Percentiles rank a stretch among this genome's conserved stretches.
These are phyloP conservation scores for Amphiprion clarkii DNA, from an alignment of 2,797 vertebrate species.

Conservation along the genomic window DNA sequence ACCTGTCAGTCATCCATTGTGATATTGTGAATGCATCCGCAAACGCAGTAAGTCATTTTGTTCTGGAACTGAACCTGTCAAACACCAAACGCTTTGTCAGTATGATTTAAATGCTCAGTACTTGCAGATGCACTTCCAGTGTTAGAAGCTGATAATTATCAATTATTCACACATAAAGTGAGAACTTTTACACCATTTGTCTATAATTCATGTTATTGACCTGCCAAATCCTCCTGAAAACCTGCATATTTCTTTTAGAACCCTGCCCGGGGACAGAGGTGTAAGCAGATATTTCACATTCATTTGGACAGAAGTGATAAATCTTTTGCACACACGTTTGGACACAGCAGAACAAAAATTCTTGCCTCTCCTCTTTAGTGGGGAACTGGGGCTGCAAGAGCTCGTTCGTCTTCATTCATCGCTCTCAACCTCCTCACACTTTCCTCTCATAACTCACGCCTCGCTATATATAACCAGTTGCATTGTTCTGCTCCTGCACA, in stretches of 20 bases:
- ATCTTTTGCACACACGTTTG: constrained; percentile 37
- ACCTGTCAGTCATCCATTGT: no score
- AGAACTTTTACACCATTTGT: no score
- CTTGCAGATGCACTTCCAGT: no score
- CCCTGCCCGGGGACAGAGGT: neutral
- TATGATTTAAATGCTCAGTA: no score
- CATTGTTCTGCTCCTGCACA: constrained; percentile 53
- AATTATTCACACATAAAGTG: neutral
- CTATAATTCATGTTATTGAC: neutral
- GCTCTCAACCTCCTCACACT: constrained; percentile 34
- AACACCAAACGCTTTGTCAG: no score
- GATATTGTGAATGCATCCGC: no score
- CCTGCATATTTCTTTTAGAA: neutral
- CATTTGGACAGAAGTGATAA: constrained; percentile 44
- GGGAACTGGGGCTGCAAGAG: constrained; percentile 12
- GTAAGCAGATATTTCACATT: constrained; percentile 30
- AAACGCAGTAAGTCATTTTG: no score
- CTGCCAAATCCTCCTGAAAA: constrained; percentile 13
- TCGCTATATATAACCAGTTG: constrained; percentile 46
- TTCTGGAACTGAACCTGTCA: no score
- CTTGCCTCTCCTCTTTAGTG: constrained; percentile 36
- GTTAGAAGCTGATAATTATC: neutral
- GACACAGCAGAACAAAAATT: constrained; percentile 25
- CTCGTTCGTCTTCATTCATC: constrained; percentile 70
- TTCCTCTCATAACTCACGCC: constrained; percentile 50